Base-by-base conservation (phyloP, 2,113 vertebrate genomes). In the Acrocephalus kingi region DNA sequence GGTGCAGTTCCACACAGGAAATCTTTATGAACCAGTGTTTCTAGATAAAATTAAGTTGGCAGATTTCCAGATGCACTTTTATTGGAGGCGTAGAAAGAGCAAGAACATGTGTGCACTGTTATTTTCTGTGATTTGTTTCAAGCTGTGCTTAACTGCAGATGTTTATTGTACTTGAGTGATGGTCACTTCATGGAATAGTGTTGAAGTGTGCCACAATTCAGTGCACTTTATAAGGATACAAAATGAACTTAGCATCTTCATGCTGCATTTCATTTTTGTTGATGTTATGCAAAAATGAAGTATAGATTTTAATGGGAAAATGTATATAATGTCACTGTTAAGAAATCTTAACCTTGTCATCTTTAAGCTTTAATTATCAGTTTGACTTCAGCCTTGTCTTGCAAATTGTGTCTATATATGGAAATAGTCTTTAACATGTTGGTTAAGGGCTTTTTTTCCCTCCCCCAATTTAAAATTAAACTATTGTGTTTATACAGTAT, bases 1-100 rank as follows among this genome's bases (percentile, higher is more conserved):
- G 80, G 74, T 89, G 90, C 49, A 64, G 1, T 46, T 94, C 66
- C 78, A 62, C 54, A 25, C 63, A 88, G 94, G 95, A 92, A 96
- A 86, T 58, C 68, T 81, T 77, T 14, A 54, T 67, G 67, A 84
- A 55, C 46, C 51, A 51, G 48, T 39, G 61, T 81, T 95, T 87
- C 48, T 48, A 89, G 91, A 91, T 93, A 91, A 90, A 89, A 90
- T 84, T 14, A 79, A 74, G 69, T 7, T 55, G 73, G 52, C 80
- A 91, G 33, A 31, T 80, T 93, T 95, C 89, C 90, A 93, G 88
- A 37, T 64, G 31, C 61, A 4, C 59, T 90, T 62, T 76, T 43
- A 59, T 25, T 81, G 61, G 61, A 55, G 35, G 28, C 33, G 6
- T 67, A 15, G 82, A 72, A 86, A 43, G 76, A 82, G 41, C 52